A percentile compares a stretch with the other conserved stretches of the same genome.
These are phyloP conservation scores for Hylaeus anthracinus DNA, from an alignment of 1,140 invertebrate genomes.

Conservation along the genomic window DNA sequence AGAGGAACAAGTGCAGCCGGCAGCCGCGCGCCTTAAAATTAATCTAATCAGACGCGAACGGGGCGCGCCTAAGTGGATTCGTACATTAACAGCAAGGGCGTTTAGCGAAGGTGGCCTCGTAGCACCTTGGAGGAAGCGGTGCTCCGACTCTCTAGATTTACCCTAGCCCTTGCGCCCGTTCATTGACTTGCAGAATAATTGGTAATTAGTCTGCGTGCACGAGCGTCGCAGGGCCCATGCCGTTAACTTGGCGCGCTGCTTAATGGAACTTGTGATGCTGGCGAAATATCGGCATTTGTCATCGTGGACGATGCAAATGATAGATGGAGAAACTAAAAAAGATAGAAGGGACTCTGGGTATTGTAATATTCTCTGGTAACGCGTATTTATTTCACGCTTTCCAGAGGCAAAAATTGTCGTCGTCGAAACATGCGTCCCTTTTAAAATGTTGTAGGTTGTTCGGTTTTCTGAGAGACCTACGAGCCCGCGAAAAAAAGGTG, in stretches of 20 bases:
- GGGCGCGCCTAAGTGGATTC: slow-evolving; percentile 46
- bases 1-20: neutral
- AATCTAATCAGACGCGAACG: slow-evolving; percentile 44
- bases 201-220: slow-evolving; percentile 16
- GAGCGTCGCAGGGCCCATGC: neutral
- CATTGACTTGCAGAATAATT: slow-evolving; percentile 40
- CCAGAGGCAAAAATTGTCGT: neutral
- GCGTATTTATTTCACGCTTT: no score
- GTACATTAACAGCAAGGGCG: slow-evolving; percentile 42
- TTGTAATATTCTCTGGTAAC: no score
- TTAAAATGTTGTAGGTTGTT: neutral
- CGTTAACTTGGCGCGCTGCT: neutral
- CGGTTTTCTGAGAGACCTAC: neutral
- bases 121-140: slow-evolving; percentile 1
- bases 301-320: no score
- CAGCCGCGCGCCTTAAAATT: slow-evolving; percentile 36
- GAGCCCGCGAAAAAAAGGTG: neutral
- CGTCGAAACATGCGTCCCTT: neutral
- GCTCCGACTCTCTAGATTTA: slow-evolving; percentile 28
- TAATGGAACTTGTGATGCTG: neutral
- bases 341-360: no score
- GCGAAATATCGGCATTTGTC: neutral
- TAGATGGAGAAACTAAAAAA: no score
- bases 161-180: slow-evolving; percentile 21
- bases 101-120: slow-evolving; percentile 15